Evolutionary conservation across 2,113 vertebrate species (phyloP), one percentile per base, ranked within the genome.

Genomic region (Peromyscus polionotus): DNA sequence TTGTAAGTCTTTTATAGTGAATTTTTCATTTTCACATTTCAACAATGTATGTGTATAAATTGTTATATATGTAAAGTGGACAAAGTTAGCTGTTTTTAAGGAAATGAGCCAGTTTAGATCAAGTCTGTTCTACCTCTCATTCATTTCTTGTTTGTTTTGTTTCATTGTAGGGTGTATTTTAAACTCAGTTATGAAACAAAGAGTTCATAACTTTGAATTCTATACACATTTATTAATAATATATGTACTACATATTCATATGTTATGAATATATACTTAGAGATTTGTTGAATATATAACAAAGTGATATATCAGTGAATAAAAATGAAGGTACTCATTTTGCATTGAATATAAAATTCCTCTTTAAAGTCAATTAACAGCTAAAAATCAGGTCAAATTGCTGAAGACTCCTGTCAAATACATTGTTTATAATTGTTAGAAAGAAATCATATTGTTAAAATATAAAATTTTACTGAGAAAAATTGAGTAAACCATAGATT

Each of bases 251-350:
- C 16, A 63, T 19, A 13, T 48, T 83, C 5, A 28, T 61, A 39
- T 61, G n/a, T 5, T 63, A 42, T 16, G 11, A 57, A 17, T 26
- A 63, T 22, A 48, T 86, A 48, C n/a, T 48, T 26, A 28, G 26
- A 14, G 1, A 10, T 65, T 73, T 13, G 73, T 45, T 81, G 31
- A 54, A 45, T 57, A n/a, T 73, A 57, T 9, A 81, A 22, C 31
- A 81, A 96, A 87, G 65, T 90, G 8, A 83, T 70, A 63, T 70
- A 51, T 45, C 42, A 88, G 54, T 59, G 36, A 90, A 91, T n/a
- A 22, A 87, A 90, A 93, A 73, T 39, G 65, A 17, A 81, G 59
- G 80, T 91, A n/a, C 42, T 63, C n/a, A 48, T 39, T 87, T 73
- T 87, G 19, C 5, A 54, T 51, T 39, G 54, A 87, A 39, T 17